phyloP scores from a whole-genome alignment of 2,797 vertebrate species.

The Petrocephalus sullivani region DNA sequence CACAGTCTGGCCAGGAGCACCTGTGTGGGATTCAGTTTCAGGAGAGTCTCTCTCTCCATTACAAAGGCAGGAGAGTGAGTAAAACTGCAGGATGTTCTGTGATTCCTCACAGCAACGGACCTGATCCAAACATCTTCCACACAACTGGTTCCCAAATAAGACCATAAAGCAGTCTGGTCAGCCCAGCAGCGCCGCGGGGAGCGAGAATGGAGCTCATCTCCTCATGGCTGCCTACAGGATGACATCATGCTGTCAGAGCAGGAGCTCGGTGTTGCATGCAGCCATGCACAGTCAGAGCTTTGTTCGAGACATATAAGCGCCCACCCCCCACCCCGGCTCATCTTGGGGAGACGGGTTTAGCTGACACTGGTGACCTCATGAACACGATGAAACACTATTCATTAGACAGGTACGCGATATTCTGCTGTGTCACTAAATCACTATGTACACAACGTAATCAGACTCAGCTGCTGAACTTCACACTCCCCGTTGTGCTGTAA shows the following conservation, averaged over 20 bases:
- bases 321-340: not conserved
- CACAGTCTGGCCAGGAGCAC: not conserved
- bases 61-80: not conserved
- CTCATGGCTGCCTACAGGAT: not conserved
- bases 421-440: not conserved
- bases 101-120: not conserved
- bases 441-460: not conserved
- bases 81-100: not conserved
- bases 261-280: not conserved
- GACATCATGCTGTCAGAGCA: not conserved
- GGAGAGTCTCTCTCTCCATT: not conserved
- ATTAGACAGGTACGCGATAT: not conserved
- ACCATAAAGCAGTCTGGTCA: not conserved
- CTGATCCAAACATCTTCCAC: not conserved
- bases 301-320: not conserved
- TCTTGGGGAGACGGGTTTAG: not conserved
- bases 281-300: not conserved
- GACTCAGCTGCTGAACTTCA: not conserved
- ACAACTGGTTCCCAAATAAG: not conserved
- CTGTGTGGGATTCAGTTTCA: not conserved
- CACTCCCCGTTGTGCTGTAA: not conserved
- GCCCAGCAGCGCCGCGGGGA: not conserved
- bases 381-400: not conserved
- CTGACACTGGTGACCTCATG: not conserved
- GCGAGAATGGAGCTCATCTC: not conserved